A percentile compares a stretch with the other conserved stretches of the same genome.
Conservation (phyloP, 2,888 invertebrate genomes). For the Drosophila birchii region DNA sequence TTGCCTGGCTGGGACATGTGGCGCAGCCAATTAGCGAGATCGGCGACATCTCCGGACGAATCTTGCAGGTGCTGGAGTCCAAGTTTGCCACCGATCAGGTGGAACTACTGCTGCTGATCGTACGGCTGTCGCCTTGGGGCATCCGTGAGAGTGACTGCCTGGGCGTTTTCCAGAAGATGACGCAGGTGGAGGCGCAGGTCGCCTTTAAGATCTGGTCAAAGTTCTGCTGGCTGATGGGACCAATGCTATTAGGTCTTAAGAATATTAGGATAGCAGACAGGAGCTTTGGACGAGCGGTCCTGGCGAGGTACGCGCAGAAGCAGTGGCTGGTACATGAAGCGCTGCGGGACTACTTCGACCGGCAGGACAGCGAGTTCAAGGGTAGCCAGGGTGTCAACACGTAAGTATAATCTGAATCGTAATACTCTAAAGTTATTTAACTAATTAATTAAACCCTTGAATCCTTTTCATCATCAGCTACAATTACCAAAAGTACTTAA, state of each 20-base stretch:
- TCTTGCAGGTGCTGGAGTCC: slow-evolving; percentile 88
- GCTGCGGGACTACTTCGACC: slow-evolving; percentile 80
- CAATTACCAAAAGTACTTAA: slow-evolving; percentile 92
- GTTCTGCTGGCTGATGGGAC: slow-evolving; percentile 85
- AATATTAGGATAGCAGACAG: slow-evolving; percentile 84
- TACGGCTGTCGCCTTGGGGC: slow-evolving; percentile 91
- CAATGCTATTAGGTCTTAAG: slow-evolving; percentile 83
- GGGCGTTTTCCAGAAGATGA: slow-evolving; percentile 81
- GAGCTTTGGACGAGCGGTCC: slow-evolving; percentile 79
- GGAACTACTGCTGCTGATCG: slow-evolving; percentile 89
- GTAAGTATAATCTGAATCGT: slow-evolving; percentile 50
- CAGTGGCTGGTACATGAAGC: slow-evolving; percentile 81
- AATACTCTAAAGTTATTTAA: too few species aligned
- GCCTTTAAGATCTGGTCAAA: slow-evolving; percentile 84
- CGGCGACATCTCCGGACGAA: slow-evolving; percentile 87
- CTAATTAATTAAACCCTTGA: background rate
- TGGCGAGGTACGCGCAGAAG: slow-evolving; percentile 81
- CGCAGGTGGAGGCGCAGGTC: slow-evolving; percentile 81
- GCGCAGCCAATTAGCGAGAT: slow-evolving; percentile 86
- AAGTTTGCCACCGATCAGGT: slow-evolving; percentile 89
- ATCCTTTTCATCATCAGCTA: slow-evolving; percentile 86
- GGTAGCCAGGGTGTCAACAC: slow-evolving; percentile 54
- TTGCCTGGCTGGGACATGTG: slow-evolving; percentile 87
- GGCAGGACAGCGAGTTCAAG: slow-evolving; percentile 79
- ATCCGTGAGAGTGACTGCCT: slow-evolving; percentile 91